These are phyloP conservation scores for Linnaemya tessellans DNA, from an alignment of 2,888 invertebrate genomes.

Conservation along the genomic window DNA sequence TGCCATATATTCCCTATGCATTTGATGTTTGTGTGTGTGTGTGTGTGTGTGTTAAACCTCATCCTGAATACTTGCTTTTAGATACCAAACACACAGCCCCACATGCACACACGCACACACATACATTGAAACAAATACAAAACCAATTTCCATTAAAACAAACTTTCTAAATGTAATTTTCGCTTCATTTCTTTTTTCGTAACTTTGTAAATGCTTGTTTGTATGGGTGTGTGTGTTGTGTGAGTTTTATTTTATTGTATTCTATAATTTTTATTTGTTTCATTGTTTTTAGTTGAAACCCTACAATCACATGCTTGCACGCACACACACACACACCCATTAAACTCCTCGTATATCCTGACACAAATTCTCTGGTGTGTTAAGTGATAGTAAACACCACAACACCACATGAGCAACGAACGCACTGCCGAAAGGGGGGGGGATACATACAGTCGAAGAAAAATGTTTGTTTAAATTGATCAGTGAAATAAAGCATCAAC, in stretches of 20 bases:
- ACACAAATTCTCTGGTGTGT: slow-evolving; percentile 68
- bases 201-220: neutral
- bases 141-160: slow-evolving; percentile 68
- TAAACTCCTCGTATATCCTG: slow-evolving; percentile 53
- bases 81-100: neutral
- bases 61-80: neutral
- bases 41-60: neutral
- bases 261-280: slow-evolving; percentile 15
- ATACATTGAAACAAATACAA: slow-evolving; percentile 25
- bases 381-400: slow-evolving; percentile 67
- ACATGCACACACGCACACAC: neutral
- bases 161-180: slow-evolving; percentile 67
- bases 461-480: slow-evolving; percentile 49
- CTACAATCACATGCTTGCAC: neutral
- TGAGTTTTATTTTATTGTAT: neutral
- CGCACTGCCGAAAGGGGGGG: neutral
- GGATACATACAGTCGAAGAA: slow-evolving; percentile 49
- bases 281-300: slow-evolving; percentile 47
- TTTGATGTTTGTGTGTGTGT: neutral
- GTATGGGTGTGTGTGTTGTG: slow-evolving; percentile 22
- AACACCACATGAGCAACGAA: slow-evolving; percentile 53
- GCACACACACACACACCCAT: neutral
- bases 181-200: slow-evolving; percentile 56
- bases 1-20: too few species aligned
- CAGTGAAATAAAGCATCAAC: neutral